Evolutionary conservation across 2,888 invertebrate species (phyloP), one percentile per base, ranked within the genome.

Genomic region (Pristionchus japonicus): DNA sequence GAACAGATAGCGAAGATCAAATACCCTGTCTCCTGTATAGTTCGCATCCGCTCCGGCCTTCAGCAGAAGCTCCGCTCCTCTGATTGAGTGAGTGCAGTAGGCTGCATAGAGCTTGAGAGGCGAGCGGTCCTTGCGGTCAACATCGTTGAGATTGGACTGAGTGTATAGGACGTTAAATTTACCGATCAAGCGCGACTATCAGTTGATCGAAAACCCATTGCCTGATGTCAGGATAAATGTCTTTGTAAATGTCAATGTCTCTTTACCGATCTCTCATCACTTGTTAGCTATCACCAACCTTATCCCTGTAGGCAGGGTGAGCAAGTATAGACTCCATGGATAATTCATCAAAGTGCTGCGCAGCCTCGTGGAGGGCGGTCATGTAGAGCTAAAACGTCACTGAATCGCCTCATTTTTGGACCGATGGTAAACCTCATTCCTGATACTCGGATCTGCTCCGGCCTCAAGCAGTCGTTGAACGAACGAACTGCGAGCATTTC

Each of bases 281-380:
- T n/a, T n/a, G n/a, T n/a, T n/a, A n/a, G n/a, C n/a, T n/a, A n/a
- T n/a, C 6, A 34, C 3, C 52, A 6, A 47, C 82, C 52, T 98
- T 98, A 95, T 99, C 98, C 90, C 97, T 96, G 94, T 99, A 99
- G 11, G 98, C 98, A 23, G 98, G 98, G 93, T 98, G 97, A 90
- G 97, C 93, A 40, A 95, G 96, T 7, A 99, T 95, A 47, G 97
- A 97, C 93, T 97, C 97, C 7, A 98, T 97, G 0, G 98, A 98
- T 92, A 97, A 97, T 0, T 97, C 97, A 93, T 98, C 98, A 94
- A 98, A 98, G 9, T 98, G 98, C 1, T 98, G 97, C 0, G 98
- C 97, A 0, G 98, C 98, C 98, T 98, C 99, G 95, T 99, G 99
- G 20, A 99, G 96, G 0, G 98, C 98, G 0, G 98, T 98, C 95